These are phyloP conservation scores for Serrognathus titanus DNA, from an alignment of 2,888 invertebrate genomes.

Conservation along the genomic window DNA sequence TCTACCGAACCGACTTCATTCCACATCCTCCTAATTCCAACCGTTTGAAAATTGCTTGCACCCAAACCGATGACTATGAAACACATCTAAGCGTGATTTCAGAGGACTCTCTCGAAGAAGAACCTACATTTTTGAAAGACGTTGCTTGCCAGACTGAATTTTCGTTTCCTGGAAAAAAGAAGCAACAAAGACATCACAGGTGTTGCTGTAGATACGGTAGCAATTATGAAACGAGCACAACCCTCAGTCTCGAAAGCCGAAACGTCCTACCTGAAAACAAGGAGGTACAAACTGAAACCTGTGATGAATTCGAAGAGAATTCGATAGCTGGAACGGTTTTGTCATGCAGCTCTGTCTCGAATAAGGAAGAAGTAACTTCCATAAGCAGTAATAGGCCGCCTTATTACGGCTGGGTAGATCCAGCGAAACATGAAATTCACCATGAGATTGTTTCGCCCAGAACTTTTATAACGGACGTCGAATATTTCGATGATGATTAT, in stretches of 20 bases:
- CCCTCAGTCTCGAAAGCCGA: neutral
- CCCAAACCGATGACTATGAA: constrained; percentile 9
- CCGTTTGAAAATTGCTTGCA: neutral
- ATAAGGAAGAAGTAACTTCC: neutral
- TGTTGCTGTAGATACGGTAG: constrained; percentile 16
- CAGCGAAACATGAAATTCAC: neutral
- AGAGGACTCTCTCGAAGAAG: neutral
- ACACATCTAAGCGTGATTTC: neutral
- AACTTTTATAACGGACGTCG: constrained; percentile 10
- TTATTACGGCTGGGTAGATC: constrained; percentile 8
- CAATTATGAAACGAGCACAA: constrained; percentile 8
- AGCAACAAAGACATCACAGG: neutral
- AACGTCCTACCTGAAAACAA: neutral
- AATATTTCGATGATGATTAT: constrained; percentile 16
- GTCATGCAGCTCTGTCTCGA: neutral
- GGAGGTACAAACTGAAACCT: constrained; percentile 4
- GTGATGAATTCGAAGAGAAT: neutral
- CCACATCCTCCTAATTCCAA: too few species aligned
- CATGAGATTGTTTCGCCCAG: constrained; percentile 1
- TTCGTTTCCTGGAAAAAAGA: too few species aligned
- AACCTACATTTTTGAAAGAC: constrained; percentile 9
- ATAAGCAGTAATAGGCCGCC: constrained; percentile 5
- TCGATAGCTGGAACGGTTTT: neutral
- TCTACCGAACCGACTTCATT: too few species aligned
- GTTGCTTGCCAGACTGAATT: constrained; percentile 10